Base-by-base conservation (phyloP, 2,797 vertebrate genomes). In the Sitta carolinensis region DNA sequence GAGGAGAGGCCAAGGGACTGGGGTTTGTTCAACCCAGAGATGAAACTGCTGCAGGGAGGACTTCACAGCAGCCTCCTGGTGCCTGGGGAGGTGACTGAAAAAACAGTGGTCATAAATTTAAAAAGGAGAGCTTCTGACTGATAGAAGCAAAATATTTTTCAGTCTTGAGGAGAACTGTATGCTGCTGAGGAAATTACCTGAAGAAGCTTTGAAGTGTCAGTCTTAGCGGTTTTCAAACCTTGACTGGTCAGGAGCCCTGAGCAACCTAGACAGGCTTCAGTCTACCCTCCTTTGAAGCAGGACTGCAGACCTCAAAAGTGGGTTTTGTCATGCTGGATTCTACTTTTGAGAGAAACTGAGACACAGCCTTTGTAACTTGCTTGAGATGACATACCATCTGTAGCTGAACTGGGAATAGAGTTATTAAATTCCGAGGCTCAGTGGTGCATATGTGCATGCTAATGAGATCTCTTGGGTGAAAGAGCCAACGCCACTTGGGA, bases 381-480 rank as follows among this genome's bases (percentile, higher is more conserved):
- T 87, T 69, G 67, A 94, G 95, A 89, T 92, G 90, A 61, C 86
- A 77, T 90, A 52, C 94, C 84, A 87, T 97, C 95, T 96, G 94
- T 61, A 81, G 88, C 94, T 96, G 90, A 87, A 87, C 88, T 95
- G 94, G 95, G 94, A 97, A 95, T 84, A 95, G 92, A 91, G 81
- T 95, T 95, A 95, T 95, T 96, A 97, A 95, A 95, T 95, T 94
- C 64, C 4, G 52, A 95, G 90, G 86, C 93, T 95, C 90, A 85
- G 90, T 74, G 90, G 93, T 94, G 92, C 93, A 74, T 95, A 80
- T 96, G 93, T 97, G 93, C 94, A 93, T 96, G 84, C 88, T 96
- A 96, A 97, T 94, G 93, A 97, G 96, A 90, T 96, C 94, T 97
- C 93, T 72, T 95, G 95, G 93, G 95, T 94, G 95, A 93, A 92